phyloP scores from a whole-genome alignment of 2,113 vertebrate genomes.

The Chionomys nivalis region DNA sequence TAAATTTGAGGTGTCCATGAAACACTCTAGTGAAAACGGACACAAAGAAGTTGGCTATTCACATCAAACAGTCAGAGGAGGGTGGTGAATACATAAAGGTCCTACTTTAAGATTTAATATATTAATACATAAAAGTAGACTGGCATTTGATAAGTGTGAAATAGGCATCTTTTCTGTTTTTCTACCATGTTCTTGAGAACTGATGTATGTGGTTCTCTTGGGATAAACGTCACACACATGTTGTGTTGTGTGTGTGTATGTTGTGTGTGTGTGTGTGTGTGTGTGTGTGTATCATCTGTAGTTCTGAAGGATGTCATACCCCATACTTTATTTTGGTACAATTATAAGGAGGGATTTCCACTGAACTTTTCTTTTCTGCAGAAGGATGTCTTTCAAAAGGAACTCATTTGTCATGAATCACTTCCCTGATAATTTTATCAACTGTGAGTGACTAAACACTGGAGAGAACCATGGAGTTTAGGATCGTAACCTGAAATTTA shows the following conservation, averaged over 20 bases:
- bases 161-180: constrained; percentile 36
- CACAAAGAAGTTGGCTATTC: not conserved
- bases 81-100: not conserved
- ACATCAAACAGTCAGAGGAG: constrained; percentile 29
- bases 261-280: not conserved
- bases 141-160: constrained; percentile 30
- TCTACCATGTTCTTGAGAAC: constrained; percentile 3
- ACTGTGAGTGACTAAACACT: not conserved
- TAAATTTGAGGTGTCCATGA: constrained; percentile 16
- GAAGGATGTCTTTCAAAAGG: not conserved
- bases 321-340: not conserved
- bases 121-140: not conserved
- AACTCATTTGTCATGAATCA: not conserved
- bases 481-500: not conserved
- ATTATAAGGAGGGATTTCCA: not conserved
- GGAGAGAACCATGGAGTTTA: not conserved
- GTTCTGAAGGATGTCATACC: not conserved
- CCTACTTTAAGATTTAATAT: not conserved
- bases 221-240: constrained; percentile 13
- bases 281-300: not conserved
- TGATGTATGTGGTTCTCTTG: constrained; percentile 34
- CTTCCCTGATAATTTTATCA: not conserved
- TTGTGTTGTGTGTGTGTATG: not conserved
- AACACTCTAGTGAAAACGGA: constrained; percentile 32
- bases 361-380: not conserved